phyloP scores from a whole-genome alignment of 2,888 invertebrate species.

The Zaprionus obscuricornis region DNA sequence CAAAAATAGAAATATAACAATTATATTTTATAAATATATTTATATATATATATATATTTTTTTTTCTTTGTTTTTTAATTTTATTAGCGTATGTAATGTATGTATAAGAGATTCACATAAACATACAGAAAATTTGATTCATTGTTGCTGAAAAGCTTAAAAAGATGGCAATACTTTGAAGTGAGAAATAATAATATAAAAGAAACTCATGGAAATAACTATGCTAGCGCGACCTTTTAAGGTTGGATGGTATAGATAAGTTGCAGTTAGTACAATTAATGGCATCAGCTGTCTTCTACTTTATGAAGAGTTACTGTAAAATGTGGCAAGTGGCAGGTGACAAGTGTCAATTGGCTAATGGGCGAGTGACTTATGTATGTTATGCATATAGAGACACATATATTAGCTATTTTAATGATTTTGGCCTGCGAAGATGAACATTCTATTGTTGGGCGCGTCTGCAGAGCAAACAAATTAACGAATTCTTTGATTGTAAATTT shows the following conservation, averaged over 20 bases:
- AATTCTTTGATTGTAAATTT: not conserved
- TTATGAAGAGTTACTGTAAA: conserved; percentile 15
- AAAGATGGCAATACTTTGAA: conserved; percentile 77
- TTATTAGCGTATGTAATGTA: too few species aligned
- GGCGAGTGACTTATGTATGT: not conserved
- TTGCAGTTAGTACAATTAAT: conserved; percentile 25
- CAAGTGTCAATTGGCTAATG: conserved; percentile 15
- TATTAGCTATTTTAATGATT: conserved; percentile 26
- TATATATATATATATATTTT: conserved; percentile 8
- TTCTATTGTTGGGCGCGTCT: conserved; percentile 6
- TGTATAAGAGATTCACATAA: too few species aligned
- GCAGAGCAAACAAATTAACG: conserved; percentile 13
- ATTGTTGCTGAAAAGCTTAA: conserved; percentile 56
- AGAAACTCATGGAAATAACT: conserved; percentile 2
- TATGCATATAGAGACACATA: conserved; percentile 1
- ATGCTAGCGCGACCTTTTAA: conserved; percentile 17
- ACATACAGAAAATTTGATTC: conserved; percentile 1
- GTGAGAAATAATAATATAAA: conserved; percentile 10
- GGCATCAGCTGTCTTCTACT: conserved; percentile 19
- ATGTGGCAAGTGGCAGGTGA: conserved; percentile 16
- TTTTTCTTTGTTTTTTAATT: not conserved
- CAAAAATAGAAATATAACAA: conserved; percentile 49
- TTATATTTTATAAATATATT: conserved; percentile 4
- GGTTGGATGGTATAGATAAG: too few species aligned
- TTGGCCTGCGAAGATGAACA: conserved; percentile 9